Evolutionary conservation across 2,888 invertebrate genomes (phyloP).

Genomic region (Andrena bicolor): DNA sequence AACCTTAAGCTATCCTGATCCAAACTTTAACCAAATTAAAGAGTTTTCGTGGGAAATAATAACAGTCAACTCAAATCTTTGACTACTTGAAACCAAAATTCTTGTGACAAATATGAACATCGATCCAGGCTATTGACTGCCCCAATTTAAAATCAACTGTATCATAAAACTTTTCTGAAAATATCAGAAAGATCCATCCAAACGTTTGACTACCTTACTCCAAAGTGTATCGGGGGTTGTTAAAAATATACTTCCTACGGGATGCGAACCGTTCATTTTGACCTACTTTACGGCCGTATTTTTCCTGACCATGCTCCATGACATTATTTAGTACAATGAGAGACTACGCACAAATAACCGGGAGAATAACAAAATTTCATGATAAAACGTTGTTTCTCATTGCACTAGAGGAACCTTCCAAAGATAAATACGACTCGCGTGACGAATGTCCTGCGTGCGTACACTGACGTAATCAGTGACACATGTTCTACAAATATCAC

Average conservation of each 20-base stretch:
- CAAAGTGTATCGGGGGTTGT: background rate
- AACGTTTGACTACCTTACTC: background rate
- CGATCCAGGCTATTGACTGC: no score
- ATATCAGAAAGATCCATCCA: background rate
- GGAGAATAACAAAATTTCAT: slow-evolving; percentile 17
- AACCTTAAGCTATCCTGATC: no score
- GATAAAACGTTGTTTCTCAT: slow-evolving; percentile 23
- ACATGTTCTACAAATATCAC: slow-evolving; percentile 44
- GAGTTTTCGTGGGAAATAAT: no score
- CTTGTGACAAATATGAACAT: no score
- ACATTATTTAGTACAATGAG: slow-evolving; percentile 18
- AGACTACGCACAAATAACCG: slow-evolving; percentile 24
- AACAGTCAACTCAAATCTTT: no score
- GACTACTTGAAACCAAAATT: no score
- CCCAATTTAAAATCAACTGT: no score
- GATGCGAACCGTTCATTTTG: background rate
- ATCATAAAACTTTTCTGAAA: background rate
- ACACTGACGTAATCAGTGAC: slow-evolving; percentile 41
- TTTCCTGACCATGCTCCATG: slow-evolving; percentile 3
- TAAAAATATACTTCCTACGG: background rate
- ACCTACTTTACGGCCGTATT: slow-evolving; percentile 15
- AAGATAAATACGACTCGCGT: slow-evolving; percentile 27
- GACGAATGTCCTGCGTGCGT: slow-evolving; percentile 20
- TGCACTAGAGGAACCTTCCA: background rate
- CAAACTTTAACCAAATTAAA: no score